Conservation (phyloP, 1,140 invertebrate genomes). For the Oppia nitens region DNA sequence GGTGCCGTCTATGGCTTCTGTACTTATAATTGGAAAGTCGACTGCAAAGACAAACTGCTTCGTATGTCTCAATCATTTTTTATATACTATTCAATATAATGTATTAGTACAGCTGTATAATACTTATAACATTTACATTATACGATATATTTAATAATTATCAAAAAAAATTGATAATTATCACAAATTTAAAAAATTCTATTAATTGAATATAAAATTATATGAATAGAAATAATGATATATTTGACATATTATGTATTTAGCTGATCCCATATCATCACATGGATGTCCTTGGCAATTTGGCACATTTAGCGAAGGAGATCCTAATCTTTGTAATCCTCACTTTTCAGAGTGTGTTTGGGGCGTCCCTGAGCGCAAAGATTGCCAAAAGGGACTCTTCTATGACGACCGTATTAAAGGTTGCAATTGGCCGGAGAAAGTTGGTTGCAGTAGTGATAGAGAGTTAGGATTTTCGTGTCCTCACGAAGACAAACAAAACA, state of each 20-base stretch:
- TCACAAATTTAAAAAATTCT: no score
- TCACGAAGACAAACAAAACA: conserved; percentile 52
- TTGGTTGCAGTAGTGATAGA: conserved; percentile 70
- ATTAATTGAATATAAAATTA: no score
- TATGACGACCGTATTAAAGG: conserved; percentile 71
- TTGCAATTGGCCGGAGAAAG: conserved; percentile 82
- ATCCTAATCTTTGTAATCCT: conserved; percentile 48
- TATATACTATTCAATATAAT: no score
- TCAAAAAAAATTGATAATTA: no score
- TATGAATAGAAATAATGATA: not conserved
- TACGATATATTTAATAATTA: no score
- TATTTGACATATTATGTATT: no score
- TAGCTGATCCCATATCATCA: conserved; percentile 20
- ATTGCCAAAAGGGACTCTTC: conserved; percentile 58
- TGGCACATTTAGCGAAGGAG: conserved; percentile 60
- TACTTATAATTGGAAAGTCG: conserved; percentile 79
- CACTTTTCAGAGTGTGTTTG: conserved; percentile 68
- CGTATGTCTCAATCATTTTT: conserved; percentile 27
- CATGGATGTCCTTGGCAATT: conserved; percentile 61
- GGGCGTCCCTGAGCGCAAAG: conserved; percentile 53
- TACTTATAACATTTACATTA: no score
- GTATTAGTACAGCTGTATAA: no score
- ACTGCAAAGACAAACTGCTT: conserved; percentile 67
- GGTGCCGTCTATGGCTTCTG: conserved; percentile 74
- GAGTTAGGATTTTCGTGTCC: conserved; percentile 42